Conservation (phyloP, 2,797 vertebrate species). For the Danio tinwini region DNA sequence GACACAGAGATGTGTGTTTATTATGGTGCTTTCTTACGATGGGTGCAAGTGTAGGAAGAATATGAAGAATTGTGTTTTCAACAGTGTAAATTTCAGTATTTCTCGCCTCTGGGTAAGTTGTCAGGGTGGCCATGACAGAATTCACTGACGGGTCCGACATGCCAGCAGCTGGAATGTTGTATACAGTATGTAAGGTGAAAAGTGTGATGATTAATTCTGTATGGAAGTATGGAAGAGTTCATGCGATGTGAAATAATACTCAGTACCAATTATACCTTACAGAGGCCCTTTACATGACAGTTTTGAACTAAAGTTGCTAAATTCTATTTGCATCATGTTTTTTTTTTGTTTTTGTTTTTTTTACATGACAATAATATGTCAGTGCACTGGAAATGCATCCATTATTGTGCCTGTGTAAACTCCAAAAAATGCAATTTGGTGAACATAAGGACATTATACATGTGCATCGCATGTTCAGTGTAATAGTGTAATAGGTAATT, state of each 20-base stretch:
- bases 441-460: too few species aligned
- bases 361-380: too few species aligned
- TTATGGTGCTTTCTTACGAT: neutral
- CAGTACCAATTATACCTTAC: neutral
- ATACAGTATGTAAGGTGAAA: neutral
- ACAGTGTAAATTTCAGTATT: neutral
- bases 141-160: constrained; percentile 11
- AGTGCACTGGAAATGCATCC: too few species aligned
- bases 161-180: neutral
- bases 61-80: constrained; percentile 8
- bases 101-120: constrained; percentile 10
- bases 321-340: too few species aligned
- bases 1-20: constrained; percentile 21
- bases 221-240: neutral
- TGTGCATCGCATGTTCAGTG: too few species aligned
- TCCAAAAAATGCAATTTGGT: too few species aligned
- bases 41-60: neutral
- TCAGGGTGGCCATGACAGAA: constrained; percentile 13
- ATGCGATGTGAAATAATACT: neutral
- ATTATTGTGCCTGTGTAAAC: too few species aligned
- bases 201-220: neutral
- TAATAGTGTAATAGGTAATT: too few species aligned
- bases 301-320: too few species aligned
- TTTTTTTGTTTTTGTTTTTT: too few species aligned
- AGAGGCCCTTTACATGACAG: too few species aligned